phyloP scores from a whole-genome alignment of 2,797 vertebrate species.

The Microchirus variegatus region DNA sequence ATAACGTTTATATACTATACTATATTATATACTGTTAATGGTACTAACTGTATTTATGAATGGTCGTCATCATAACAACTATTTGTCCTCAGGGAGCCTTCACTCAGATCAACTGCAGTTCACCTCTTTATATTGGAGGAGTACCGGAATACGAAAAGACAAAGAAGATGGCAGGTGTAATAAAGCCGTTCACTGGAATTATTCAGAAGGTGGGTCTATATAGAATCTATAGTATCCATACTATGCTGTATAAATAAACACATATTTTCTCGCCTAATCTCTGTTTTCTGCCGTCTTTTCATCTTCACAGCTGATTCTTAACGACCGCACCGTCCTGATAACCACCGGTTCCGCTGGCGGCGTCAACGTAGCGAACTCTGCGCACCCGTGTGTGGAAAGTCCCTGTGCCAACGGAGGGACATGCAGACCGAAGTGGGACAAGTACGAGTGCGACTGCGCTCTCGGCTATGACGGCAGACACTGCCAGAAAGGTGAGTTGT shows the following conservation, averaged over 20 bases:
- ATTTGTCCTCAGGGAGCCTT: constrained; percentile 89
- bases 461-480: constrained; percentile 92
- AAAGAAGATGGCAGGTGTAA: constrained; percentile 87
- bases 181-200: constrained; percentile 88
- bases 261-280: no score
- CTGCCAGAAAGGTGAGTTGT: constrained; percentile 94
- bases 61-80: no score
- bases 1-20: no score
- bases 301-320: constrained; percentile 86
- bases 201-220: constrained; percentile 86
- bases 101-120: constrained; percentile 97
- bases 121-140: constrained; percentile 91
- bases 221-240: not conserved
- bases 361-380: constrained; percentile 89
- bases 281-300: not conserved
- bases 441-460: constrained; percentile 94
- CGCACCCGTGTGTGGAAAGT: constrained; percentile 86
- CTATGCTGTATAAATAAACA: not conserved
- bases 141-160: constrained; percentile 88
- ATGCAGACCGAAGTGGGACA: constrained; percentile 90
- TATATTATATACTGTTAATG: no score
- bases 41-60: no score
- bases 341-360: constrained; percentile 83
- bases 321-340: constrained; percentile 87
- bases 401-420: constrained; percentile 92